phyloP scores from a whole-genome alignment of 2,797 vertebrate genomes.

The Adelosebastes latens region DNA sequence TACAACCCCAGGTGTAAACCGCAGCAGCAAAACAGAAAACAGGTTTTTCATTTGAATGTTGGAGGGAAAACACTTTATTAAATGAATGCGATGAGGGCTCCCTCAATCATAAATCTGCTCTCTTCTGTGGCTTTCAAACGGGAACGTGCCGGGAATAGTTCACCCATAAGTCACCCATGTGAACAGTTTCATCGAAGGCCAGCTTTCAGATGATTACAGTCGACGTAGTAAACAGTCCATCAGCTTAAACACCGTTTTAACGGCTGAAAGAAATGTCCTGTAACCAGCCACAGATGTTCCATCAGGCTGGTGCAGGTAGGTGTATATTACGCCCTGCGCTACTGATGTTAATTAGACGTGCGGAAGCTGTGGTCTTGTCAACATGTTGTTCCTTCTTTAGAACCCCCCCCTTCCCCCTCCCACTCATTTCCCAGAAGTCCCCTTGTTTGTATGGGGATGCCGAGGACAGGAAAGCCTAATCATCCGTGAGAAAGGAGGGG shows the following conservation, averaged over 20 bases:
- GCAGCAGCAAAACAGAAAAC: not conserved
- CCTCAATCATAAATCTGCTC: not conserved
- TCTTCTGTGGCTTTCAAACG: not conserved
- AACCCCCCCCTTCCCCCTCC: not conserved
- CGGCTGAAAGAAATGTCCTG: not conserved
- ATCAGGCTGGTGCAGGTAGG: not conserved
- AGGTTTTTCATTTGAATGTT: not conserved
- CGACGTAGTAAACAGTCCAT: not conserved
- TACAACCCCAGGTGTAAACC: not conserved
- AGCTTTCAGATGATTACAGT: not conserved
- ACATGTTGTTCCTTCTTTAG: constrained; percentile 52
- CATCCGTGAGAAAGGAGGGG: constrained; percentile 40
- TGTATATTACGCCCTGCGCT: not conserved
- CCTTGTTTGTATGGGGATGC: constrained; percentile 38
- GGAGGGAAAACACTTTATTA: not conserved
- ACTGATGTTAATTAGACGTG: constrained; percentile 25
- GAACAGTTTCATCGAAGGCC: not conserved
- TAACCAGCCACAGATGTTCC: not conserved
- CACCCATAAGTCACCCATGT: not conserved
- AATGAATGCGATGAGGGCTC: not conserved
- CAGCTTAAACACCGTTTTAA: not conserved
- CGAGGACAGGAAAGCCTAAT: constrained; percentile 52
- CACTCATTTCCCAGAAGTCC: constrained; percentile 66
- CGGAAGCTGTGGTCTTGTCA: constrained; percentile 37
- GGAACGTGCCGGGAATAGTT: not conserved